Conservation (phyloP, 37 sponge, comb jelly and placozoan genomes). For the Diacarnus erythraeanus region DNA sequence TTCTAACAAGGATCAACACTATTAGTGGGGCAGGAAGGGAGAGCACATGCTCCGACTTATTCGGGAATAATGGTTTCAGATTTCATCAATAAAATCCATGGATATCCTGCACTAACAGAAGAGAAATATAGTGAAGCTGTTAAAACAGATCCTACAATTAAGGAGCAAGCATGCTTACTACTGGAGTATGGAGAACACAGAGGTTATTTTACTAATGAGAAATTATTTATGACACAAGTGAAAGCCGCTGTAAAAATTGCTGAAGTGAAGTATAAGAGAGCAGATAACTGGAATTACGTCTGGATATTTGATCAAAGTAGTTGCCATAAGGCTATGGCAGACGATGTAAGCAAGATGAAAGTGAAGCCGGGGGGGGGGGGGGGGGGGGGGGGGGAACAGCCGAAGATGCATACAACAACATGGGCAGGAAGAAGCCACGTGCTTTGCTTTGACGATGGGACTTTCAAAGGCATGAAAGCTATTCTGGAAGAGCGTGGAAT, state of each 20-base stretch:
- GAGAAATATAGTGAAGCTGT: neutral
- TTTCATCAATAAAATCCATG: slow-evolving; percentile 13
- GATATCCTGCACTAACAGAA: slow-evolving; percentile 2
- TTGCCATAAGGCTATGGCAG: slow-evolving; percentile 23
- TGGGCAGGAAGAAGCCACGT: slow-evolving; percentile 13
- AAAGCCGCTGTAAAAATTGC: slow-evolving; percentile 21
- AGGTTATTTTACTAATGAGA: slow-evolving; percentile 25
- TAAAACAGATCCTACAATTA: neutral
- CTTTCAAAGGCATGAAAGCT: slow-evolving; percentile 21
- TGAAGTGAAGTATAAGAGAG: slow-evolving; percentile 38
- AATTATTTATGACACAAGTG: slow-evolving; percentile 23
- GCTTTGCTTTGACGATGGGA: neutral
- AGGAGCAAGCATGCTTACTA: neutral
- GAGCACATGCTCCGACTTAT: too few species aligned
- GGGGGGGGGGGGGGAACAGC: slow-evolving; percentile 38
- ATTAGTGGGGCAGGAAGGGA: too few species aligned
- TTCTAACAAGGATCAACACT: too few species aligned
- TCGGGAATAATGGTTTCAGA: slow-evolving; percentile 16
- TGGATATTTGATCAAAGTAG: slow-evolving; percentile 45
- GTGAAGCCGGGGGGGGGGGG: slow-evolving; percentile 18
- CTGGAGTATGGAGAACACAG: slow-evolving; percentile 31
- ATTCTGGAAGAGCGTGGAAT: slow-evolving; percentile 15
- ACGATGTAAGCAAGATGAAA: slow-evolving; percentile 37
- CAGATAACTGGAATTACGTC: slow-evolving; percentile 9
- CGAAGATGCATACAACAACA: neutral